Base-by-base conservation (phyloP, 2,888 invertebrate species). In the Keiferia lycopersicella region DNA sequence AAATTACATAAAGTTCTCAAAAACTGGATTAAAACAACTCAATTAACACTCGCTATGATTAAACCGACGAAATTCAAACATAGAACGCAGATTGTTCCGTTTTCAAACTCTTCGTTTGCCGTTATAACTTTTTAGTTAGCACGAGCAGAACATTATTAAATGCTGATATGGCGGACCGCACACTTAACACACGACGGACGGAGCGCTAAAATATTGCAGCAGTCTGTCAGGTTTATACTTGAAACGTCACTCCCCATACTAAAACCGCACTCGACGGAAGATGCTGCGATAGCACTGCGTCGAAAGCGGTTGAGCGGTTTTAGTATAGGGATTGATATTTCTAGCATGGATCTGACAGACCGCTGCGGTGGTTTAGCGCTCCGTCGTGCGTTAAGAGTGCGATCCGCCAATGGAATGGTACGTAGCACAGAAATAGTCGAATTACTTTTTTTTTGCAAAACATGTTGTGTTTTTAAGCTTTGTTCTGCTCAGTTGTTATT, bases 101-200 rank as follows among this genome's bases (percentile, higher is more conserved):
- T 64, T 62, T 60, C 62, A 64, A 56, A 61, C 62, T 57, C 34
- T 8, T 0, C 45, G 30, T 62, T 53, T 53, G 22, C 51, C 51
- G 51, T 53, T 59, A 62, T 64, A 53, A 60, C 59, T 53, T 62
- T 64, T 61, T 66, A 62, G 62, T 63, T 63, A 62, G 62, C 51
- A 22, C 14, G 34, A 50, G 57, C 30, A 53, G 66, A 66, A 64
- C 64, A 63, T 64, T 66, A 66, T 66, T 66, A 63, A 66, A 63
- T 38, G 50, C 45, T 30, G 61, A 48, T 62, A 59, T 62, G 59
- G 64, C n/a, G n/a, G n/a, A n/a, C n/a, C n/a, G n/a, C n/a, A n/a
- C n/a, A n/a, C n/a, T n/a, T n/a, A n/a, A n/a, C n/a, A n/a, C n/a
- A n/a, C n/a, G n/a, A n/a, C n/a, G n/a, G n/a, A n/a, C n/a, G n/a